Evolutionary conservation across 2,797 vertebrate genomes (phyloP), one percentile per base, ranked within the genome.

Genomic region (Siniperca undulata): DNA sequence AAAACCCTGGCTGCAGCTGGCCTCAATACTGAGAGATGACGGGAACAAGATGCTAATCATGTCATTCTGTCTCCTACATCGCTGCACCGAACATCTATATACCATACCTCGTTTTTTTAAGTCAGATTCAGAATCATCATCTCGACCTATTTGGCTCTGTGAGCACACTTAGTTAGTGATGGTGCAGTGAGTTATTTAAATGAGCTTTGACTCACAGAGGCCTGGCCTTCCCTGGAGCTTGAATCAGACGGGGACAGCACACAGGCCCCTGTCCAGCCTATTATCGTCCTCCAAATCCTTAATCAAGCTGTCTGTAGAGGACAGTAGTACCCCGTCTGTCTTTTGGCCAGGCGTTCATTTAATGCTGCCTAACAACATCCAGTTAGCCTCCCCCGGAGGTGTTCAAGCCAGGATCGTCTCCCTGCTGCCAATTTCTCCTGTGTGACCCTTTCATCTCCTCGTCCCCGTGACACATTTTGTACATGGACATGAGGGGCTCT

Each of bases 151-250:
- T 91, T 93, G 92, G 88, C 88, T 90, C 75, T 65, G 81, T 40
- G 81, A 88, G 86, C 88, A 72, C 80, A 81, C 74, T 89, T 82
- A 77, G 80, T 91, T 88, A 90, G 89, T 92, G 89, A 91, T 93
- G 90, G 84, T 93, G 92, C 91, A 91, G 89, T 90, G 90, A 92
- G 89, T 94, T 92, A 89, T 93, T 93, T 91, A 93, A 94, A 94
- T 92, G 76, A 92, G 92, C 81, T 86, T 93, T 92, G 92, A 92
- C 88, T 93, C 89, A 90, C 82, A 81, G 88, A 67, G 87, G 89
- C 84, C 85, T 74, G 83, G 89, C 89, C 87, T 84, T 89, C 93
- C 91, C 90, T 82, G 88, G 86, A 92, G 89, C 92, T 75, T 5
- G 78, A 92, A 87, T 92, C 90, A 85, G 89, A 89, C 30, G 59